Evolutionary conservation across 2,797 vertebrate species (phyloP), one percentile per base, ranked within the genome.

Genomic region (Numenius phaeopus): DNA sequence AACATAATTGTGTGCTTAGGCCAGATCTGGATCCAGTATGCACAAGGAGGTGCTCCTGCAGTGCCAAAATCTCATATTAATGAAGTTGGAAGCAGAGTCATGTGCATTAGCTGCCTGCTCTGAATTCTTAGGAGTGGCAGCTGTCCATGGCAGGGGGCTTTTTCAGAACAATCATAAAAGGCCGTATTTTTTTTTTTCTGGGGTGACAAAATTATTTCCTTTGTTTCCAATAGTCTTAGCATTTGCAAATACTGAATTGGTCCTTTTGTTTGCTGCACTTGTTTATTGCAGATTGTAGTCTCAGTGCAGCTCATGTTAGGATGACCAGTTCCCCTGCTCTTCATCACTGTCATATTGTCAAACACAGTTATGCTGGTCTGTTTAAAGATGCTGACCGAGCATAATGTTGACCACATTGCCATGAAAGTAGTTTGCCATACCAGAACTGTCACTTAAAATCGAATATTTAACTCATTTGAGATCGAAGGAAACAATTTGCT

Each of bases 31-130:
- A 89, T 94, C 64, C 75, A 91, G 59, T 67, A 57, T 1, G 30
- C 61, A 86, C 46, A 95, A 61, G 85, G 82, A 97, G 84, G 84
- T 88, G 34, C 57, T 94, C 79, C 94, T 86, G 85, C 82, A 78
- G 87, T 86, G 95, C 94, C 91, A 94, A 86, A 95, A 94, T 92
- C 94, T 94, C 69, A 11, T 88, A 88, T 80, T 95, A 94, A 94
- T 94, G 92, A 96, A 94, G 64, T 22, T 90, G 76, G 85, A 94
- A 95, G 71, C 86, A 87, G 39, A 92, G 64, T 87, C 89, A 79
- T 67, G 50, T 77, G 62, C 83, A 42, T 91, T 87, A 86, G 66
- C 37, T 95, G 67, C 89, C 70, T 85, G 78, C 90, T 91, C 82
- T 93, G 64, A 80, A 75, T 90, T 94, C 93, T 89, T 92, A 73